These are phyloP conservation scores for Psittacula echo DNA, from an alignment of 2,797 vertebrate genomes.

Conservation along the genomic window DNA sequence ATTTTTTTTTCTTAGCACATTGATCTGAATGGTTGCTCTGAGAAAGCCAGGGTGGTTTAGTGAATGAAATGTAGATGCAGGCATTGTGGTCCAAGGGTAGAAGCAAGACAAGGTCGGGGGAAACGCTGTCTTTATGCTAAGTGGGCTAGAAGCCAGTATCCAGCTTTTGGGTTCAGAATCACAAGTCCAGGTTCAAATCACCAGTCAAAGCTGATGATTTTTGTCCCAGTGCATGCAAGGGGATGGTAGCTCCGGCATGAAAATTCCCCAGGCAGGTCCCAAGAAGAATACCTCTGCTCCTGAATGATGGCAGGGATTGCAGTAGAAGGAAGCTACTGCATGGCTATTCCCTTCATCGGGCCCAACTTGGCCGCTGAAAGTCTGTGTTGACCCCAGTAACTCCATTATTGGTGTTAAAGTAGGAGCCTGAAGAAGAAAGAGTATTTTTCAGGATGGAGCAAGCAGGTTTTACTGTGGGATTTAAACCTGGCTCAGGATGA, in stretches of 20 bases:
- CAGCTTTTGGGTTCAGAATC: not conserved
- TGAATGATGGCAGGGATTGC: not conserved
- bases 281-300: not conserved
- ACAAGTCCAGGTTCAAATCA: not conserved
- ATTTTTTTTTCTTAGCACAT: not conserved
- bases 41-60: not conserved
- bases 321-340: not conserved
- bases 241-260: not conserved
- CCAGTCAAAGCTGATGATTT: not conserved
- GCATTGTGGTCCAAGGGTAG: not conserved
- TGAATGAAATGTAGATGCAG: not conserved
- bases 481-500: not conserved
- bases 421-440: not conserved
- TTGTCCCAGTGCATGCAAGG: not conserved
- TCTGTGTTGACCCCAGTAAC: not conserved
- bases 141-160: not conserved
- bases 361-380: not conserved
- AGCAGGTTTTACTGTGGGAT: not conserved
- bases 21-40: not conserved
- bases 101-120: not conserved
- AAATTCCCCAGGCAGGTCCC: not conserved
- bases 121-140: fast-evolving
- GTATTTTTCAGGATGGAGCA: not conserved
- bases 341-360: not conserved
- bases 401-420: not conserved